These are phyloP conservation scores for Epinephelus moara DNA, from an alignment of 2,113 vertebrate species.

Conservation along the genomic window DNA sequence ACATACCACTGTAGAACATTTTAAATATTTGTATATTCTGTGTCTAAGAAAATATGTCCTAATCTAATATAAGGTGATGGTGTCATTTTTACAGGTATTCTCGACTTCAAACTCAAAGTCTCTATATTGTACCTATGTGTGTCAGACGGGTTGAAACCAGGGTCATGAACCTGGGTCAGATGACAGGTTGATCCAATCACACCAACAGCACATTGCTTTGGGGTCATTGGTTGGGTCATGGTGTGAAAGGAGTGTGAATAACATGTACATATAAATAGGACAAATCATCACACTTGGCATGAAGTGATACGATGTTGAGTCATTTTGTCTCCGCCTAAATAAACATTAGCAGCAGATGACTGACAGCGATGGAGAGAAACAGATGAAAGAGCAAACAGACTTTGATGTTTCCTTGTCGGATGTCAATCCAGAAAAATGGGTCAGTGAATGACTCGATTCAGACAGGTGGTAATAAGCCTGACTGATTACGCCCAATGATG, in stretches of 20 bases:
- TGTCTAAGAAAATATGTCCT: no score
- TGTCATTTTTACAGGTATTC: no score
- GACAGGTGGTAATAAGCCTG: background rate
- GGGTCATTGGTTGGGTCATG: background rate
- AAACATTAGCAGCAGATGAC: background rate
- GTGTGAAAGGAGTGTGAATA: conserved; percentile 12
- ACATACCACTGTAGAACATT: no score
- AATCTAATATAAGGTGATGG: no score
- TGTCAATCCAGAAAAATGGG: conserved; percentile 27
- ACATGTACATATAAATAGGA: conserved; percentile 26
- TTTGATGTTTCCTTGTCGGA: conserved; percentile 3
- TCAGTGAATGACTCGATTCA: conserved; percentile 23
- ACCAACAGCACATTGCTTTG: background rate
- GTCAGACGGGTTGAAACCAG: background rate
- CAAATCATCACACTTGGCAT: conserved; percentile 26
- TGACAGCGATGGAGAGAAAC: conserved; percentile 3
- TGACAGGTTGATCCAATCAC: background rate
- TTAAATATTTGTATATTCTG: no score
- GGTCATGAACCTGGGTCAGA: background rate
- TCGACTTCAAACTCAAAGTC: background rate
- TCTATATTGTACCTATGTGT: background rate
- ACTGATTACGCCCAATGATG: background rate
- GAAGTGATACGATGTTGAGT: conserved; percentile 12
- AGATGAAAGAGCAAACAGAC: background rate
- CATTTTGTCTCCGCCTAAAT: conserved; percentile 6